A percentile compares a stretch with the other conserved stretches of the same genome.
Evolutionary conservation across 2,113 vertebrate species (phyloP).

Genomic region (Scortum barcoo): DNA sequence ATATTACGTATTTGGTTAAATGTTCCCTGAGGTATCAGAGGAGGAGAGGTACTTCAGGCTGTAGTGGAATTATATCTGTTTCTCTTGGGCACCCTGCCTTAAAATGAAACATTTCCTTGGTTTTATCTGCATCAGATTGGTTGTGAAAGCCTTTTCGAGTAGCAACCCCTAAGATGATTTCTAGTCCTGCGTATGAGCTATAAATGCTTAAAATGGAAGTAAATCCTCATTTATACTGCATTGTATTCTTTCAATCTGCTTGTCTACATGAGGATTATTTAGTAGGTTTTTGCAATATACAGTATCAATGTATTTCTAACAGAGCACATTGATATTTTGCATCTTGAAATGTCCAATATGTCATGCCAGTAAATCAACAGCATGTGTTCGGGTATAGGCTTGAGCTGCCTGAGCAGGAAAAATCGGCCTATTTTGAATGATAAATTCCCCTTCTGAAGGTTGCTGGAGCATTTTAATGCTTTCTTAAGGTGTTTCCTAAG

Average conservation of each 20-base stretch:
- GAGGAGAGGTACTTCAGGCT: not conserved
- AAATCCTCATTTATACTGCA: slow-evolving; percentile 6
- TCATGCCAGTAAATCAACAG: slow-evolving; percentile 64
- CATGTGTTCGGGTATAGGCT: slow-evolving; percentile 34
- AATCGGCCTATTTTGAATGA: slow-evolving; percentile 56
- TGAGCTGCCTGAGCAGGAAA: slow-evolving; percentile 20
- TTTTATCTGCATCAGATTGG: slow-evolving; percentile 19
- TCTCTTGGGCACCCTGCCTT: not conserved
- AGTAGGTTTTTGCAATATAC: slow-evolving; percentile 14
- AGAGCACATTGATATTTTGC: slow-evolving; percentile 45
- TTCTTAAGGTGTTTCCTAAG: slow-evolving; percentile 49
- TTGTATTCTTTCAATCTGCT: slow-evolving; percentile 11
- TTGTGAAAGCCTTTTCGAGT: not conserved
- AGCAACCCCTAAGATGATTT: slow-evolving; percentile 8
- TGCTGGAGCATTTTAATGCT: slow-evolving; percentile 40
- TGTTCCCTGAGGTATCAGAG: slow-evolving; percentile 38
- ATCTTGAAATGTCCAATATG: slow-evolving; percentile 49
- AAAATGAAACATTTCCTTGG: not conserved
- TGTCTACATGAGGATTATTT: slow-evolving; percentile 24
- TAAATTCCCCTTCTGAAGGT: slow-evolving; percentile 49
- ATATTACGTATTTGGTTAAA: slow-evolving; percentile 39
- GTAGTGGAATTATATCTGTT: slow-evolving; percentile 1
- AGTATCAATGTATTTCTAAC: slow-evolving; percentile 18
- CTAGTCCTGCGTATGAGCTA: not conserved
- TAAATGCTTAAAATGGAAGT: slow-evolving; percentile 27